A percentile compares a stretch with the other conserved stretches of the same genome.
phyloP scores from a whole-genome alignment of 2,113 vertebrate species.

The Paratilapia polleni region DNA sequence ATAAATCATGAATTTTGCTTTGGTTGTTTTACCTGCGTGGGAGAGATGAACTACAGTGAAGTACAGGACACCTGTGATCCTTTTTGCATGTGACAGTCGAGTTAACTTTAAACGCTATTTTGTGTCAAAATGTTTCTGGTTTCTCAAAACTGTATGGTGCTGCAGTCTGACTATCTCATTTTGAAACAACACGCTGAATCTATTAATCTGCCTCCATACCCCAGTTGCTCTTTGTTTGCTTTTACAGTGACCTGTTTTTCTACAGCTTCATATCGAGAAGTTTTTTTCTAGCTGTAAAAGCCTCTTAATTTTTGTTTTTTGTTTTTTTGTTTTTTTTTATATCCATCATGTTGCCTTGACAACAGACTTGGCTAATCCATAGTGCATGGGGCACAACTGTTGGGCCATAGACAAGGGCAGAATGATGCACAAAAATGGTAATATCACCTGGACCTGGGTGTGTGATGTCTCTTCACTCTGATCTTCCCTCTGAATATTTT shows the following conservation, averaged over 20 bases:
- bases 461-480: slow-evolving; percentile 66
- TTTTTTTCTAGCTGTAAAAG: slow-evolving; percentile 31
- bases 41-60: background rate
- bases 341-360: slow-evolving; percentile 56
- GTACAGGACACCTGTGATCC: background rate
- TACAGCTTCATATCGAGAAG: background rate
- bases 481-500: slow-evolving; percentile 68
- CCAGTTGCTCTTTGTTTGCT: slow-evolving; percentile 4
- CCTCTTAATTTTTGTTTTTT: slow-evolving; percentile 7
- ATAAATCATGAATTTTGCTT: background rate
- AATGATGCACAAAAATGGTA: slow-evolving; percentile 60
- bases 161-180: background rate
- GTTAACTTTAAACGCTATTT: background rate
- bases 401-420: slow-evolving; percentile 32
- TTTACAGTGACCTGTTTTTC: slow-evolving; percentile 16
- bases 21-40: background rate
- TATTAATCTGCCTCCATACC: background rate
- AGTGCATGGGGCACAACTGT: slow-evolving; percentile 36
- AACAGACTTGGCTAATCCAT: slow-evolving; percentile 50
- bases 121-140: background rate
- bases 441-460: slow-evolving; percentile 61
- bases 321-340: slow-evolving; percentile 1
- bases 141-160: background rate
- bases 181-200: background rate
- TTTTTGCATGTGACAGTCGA: background rate